These are phyloP conservation scores for Lampropteryx suffumata DNA, from an alignment of 2,888 invertebrate genomes.

Conservation along the genomic window DNA sequence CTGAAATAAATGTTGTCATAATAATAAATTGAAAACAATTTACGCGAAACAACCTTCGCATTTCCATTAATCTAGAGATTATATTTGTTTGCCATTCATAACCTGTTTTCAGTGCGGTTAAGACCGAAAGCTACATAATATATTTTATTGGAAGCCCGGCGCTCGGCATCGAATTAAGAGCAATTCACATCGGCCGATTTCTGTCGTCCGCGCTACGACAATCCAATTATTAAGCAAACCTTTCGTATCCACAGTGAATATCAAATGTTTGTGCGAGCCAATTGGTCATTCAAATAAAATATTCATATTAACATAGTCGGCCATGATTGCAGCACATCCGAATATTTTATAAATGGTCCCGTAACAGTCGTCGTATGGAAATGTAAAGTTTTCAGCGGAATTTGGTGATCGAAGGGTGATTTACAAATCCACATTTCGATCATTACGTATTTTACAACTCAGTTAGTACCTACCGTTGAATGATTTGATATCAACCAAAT, in stretches of 20 bases:
- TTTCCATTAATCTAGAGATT: slow-evolving; percentile 40
- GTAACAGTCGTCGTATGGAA: slow-evolving; percentile 25
- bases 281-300: slow-evolving; percentile 72
- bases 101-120: slow-evolving; percentile 50
- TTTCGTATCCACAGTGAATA: slow-evolving; percentile 74
- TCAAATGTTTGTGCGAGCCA: slow-evolving; percentile 68
- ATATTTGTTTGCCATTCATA: slow-evolving; percentile 61
- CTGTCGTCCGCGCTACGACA: slow-evolving; percentile 64
- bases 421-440: slow-evolving; percentile 13
- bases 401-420: background rate
- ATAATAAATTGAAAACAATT: slow-evolving; percentile 8
- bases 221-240: slow-evolving; percentile 78
- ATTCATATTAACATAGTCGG: slow-evolving; percentile 68
- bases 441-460: slow-evolving; percentile 16
- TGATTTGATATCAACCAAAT: slow-evolving; percentile 15
- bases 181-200: slow-evolving; percentile 70
- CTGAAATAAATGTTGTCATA: no score
- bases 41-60: slow-evolving; percentile 20
- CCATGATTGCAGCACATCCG: slow-evolving; percentile 33
- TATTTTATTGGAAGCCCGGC: slow-evolving; percentile 57
- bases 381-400: slow-evolving; percentile 14
- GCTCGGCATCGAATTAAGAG: slow-evolving; percentile 60
- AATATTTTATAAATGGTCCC: slow-evolving; percentile 37
- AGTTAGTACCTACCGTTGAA: slow-evolving; percentile 7
- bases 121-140: slow-evolving; percentile 48